Evolutionary conservation across 2,888 invertebrate species (phyloP).

Genomic region (Oscheius sp.): DNA sequence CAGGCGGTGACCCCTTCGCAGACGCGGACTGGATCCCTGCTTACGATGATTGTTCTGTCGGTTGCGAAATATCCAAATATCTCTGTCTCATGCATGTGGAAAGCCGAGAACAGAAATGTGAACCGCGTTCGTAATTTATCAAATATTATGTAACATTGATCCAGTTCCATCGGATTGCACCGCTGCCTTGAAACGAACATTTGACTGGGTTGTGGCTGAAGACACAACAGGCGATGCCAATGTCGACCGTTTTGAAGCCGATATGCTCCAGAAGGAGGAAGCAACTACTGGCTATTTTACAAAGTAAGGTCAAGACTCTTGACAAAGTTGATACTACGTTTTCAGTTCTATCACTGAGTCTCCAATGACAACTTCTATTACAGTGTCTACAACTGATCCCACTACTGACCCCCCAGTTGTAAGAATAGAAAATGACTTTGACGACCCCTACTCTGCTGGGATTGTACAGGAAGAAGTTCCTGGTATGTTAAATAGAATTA

Average conservation of each 20-base stretch:
- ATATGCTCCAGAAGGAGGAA: constrained; percentile 24
- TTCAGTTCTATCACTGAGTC: background rate
- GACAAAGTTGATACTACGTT: background rate
- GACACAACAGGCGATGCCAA: constrained; percentile 16
- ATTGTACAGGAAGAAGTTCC: background rate
- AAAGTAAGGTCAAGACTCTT: background rate
- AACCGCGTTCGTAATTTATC: constrained; percentile 10
- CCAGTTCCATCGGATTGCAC: constrained; percentile 24
- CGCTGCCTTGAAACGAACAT: background rate
- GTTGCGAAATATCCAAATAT: constrained; percentile 15
- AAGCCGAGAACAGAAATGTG: constrained; percentile 28
- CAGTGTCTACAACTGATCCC: background rate
- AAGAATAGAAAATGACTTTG: background rate
- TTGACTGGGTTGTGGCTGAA: constrained; percentile 16
- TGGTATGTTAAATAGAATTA: background rate
- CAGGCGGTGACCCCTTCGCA: constrained; percentile 36
- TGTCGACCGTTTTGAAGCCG: constrained; percentile 26
- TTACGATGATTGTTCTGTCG: constrained; percentile 20
- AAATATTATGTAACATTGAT: background rate
- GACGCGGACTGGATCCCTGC: constrained; percentile 35
- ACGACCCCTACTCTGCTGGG: constrained; percentile 1
- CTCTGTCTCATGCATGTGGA: constrained; percentile 23
- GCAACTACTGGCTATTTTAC: background rate
- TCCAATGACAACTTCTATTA: background rate
- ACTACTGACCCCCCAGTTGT: background rate